A percentile compares a stretch with the other conserved stretches of the same genome.
These are phyloP conservation scores for Montipora efflorescens DNA, from an alignment of 64 coral and sea anemone species.

Conservation along the genomic window DNA sequence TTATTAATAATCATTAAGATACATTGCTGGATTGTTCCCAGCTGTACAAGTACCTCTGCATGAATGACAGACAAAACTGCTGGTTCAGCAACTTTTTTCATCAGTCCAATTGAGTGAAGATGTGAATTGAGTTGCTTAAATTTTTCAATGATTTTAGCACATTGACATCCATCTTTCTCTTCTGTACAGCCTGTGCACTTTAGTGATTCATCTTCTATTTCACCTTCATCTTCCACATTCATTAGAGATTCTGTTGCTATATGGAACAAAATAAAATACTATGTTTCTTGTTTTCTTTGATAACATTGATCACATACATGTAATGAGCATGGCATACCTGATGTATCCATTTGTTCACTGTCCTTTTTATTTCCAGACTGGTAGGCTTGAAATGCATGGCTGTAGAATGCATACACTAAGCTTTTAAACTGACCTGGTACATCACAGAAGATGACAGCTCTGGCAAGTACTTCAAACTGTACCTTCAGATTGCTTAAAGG, in stretches of 20 bases:
- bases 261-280: not conserved
- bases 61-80: constrained; percentile 95
- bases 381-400: constrained; percentile 75
- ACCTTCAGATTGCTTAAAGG: constrained; percentile 53
- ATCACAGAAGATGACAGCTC: constrained; percentile 64
- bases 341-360: constrained; percentile 43
- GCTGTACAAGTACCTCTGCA: constrained; percentile 63
- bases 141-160: constrained; percentile 61
- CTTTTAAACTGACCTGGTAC: constrained; percentile 57
- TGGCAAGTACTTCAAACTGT: constrained; percentile 48
- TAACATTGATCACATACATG: not conserved
- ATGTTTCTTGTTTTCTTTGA: too few species aligned
- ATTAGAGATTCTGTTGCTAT: not conserved
- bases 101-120: constrained; percentile 76
- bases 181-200: constrained; percentile 75
- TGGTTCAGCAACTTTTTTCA: constrained; percentile 88
- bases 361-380: constrained; percentile 39
- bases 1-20: too few species aligned
- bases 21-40: too few species aligned
- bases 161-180: constrained; percentile 76
- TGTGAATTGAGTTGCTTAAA: constrained; percentile 85
- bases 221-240: constrained; percentile 54
- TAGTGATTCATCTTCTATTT: constrained; percentile 66
- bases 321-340: not conserved
- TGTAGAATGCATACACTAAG: constrained; percentile 54